Base-by-base conservation (phyloP, 2,113 vertebrate species). In the Trachemys scripta region DNA sequence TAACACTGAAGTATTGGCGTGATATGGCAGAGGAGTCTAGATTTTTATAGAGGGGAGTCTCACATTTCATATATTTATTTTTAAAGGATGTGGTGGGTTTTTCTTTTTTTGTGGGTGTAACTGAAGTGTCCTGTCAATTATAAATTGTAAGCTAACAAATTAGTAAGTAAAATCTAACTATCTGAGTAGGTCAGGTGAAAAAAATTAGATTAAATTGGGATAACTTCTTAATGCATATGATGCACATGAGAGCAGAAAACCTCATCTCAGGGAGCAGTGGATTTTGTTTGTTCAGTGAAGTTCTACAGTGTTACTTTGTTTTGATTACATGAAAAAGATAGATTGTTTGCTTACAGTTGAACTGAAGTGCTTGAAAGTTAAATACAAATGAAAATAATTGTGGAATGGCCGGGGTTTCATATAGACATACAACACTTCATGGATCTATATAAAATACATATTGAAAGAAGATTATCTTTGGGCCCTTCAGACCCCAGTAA, bases 321-420 rank as follows among this genome's bases (percentile, higher is more conserved):
- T 69, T 80, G 5, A 1, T 86, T 95, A 85, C 53, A 49, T 19
- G 54, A 84, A 95, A 96, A 96, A 92, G 62, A 95, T 82, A 22
- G 53, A 96, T 91, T 89, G 1, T 24, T 92, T 95, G 72, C 78
- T 93, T 95, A 69, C 59, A 89, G 84, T 5, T 80, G 14, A 96
- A 88, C 53, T 95, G 80, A 96, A 31, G 14, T 85, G 4, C 53
- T 90, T 94, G 59, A 93, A 90, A 87, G n/a, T 80, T 80, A 83
- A 80, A 87, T 90, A 76, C 88, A 72, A 59, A 90, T 94, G 62
- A 51, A 75, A 93, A 92, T 79, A 2, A 84, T 27, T 69, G 14
- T 1, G 35, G 6, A 94, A 51, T 35, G 29, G 25, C 42, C 59
- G 0, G 2, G 92, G 78, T 5, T 38, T 84, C 5, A 82, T 19